Base-by-base conservation (phyloP, 1,140 invertebrate species). In the Drosophila ironensis region DNA sequence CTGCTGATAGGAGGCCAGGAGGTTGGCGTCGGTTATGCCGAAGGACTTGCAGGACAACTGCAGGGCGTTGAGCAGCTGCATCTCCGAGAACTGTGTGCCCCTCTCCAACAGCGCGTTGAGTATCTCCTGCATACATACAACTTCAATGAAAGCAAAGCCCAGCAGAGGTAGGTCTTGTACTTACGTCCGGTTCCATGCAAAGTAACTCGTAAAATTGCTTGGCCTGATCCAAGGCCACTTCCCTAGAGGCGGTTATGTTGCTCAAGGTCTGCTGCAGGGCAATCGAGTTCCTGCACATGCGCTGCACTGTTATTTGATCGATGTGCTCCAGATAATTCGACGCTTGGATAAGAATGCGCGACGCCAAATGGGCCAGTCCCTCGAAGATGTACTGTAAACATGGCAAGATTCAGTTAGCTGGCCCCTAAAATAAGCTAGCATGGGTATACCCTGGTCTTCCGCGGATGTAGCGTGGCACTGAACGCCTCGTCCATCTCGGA, bases 301-400 rank as follows among this genome's bases (percentile, higher is more conserved):
- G 93, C 76, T 95, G 95, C 67, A 96, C 94, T 27, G 94, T 95
- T 78, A 93, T 93, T 89, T 96, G 94, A 91, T 96, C 95, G 67
- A 96, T 95, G 59, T 94, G 93, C 60, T 94, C 94, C 78, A 96
- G 93, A 81, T 94, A 94, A 64, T 96, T 94, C 7, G 95, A 94
- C 30, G 94, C 95, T 60, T 94, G 95, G 69, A 97, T 97, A 14
- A 98, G 91, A 66, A 97, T 96, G 57, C 96, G 95, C 0, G 96
- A 93, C 37, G 97, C 95, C 8, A 98, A 90, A 90, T 96, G 96
- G 2, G 96, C 97, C 6, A 99, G 91, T 6, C 97, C 97, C 91
- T 98, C 96, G 91, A 99, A 97, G 52, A 99, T 94, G 89, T 98
- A 99, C 94, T 97, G 30, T n/a, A 92, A 46, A 91, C 92, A 71